Evolutionary conservation across 1,140 invertebrate species (phyloP), one percentile per base, ranked within the genome.

Genomic region (Microplitis mediator): DNA sequence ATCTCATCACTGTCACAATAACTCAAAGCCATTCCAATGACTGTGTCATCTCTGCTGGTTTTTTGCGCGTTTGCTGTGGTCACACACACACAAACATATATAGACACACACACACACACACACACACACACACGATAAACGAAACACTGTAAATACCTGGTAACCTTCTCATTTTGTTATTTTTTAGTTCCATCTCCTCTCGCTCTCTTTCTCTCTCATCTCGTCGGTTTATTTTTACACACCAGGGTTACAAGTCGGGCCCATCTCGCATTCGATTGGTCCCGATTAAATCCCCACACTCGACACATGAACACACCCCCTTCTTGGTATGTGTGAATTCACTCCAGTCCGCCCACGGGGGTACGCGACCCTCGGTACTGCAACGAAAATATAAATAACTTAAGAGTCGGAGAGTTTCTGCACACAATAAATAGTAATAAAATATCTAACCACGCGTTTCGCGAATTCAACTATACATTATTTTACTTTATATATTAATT

Each of bases 91-190:
- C 23, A 23, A 0, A 23, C 23, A 23, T 23, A 23, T 23, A 11
- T 45, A 39, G 36, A 39, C 5, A 39, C 36, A 72, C 39, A 64
- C 23, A 60, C n/a, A 9, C 23, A 23, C 23, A 23, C 23, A 23
- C 1, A 23, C 31, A 31, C 32, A 56, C 39, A 66, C 72, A 71
- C 65, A 14, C 56, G 70, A 76, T 69, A 16, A 67, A 66, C 16
- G 16, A 56, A 11, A 67, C 73, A 79, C 64, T 85, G 82, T 83
- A 85, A 81, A 83, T 85, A 85, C 74, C 80, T 81, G 75, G 75
- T 45, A 45, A 45, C 39, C 39, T 45, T 72, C 61, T 61, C 58
- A 32, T 61, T 16, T 39, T 39, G 9, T 39, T 39, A 39, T 39
- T 39, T 39, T 45, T 45, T 52, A 52, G 11, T 16, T 52, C 31